A percentile compares a stretch with the other conserved stretches of the same genome.
Evolutionary conservation across 2,797 vertebrate species (phyloP).

Genomic region (Sebastes taczanowskii): DNA sequence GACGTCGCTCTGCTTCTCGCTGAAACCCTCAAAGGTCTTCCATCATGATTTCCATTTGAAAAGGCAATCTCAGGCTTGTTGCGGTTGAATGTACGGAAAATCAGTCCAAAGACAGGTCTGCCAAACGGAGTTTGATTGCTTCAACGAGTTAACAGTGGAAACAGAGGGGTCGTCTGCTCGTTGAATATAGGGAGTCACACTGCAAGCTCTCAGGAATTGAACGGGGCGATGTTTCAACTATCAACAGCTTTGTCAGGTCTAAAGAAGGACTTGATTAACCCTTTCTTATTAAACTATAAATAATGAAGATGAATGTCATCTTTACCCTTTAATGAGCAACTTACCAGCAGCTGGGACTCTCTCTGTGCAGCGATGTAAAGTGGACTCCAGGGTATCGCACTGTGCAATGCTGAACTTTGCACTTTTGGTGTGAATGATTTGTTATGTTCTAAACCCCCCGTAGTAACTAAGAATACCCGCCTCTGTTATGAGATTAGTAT

Average conservation of each 20-base stretch:
- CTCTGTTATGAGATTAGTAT: not conserved
- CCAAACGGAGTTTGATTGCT: not conserved
- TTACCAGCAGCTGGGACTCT: not conserved
- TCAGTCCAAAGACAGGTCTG: constrained; percentile 12
- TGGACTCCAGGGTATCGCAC: not conserved
- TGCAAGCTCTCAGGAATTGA: not conserved
- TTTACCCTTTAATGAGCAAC: not conserved
- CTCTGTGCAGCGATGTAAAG: not conserved
- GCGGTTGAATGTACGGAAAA: constrained; percentile 17
- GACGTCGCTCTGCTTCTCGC: not conserved
- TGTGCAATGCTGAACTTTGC: not conserved
- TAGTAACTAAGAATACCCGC: not conserved
- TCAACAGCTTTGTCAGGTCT: not conserved
- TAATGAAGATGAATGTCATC: not conserved
- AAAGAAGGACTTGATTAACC: not conserved
- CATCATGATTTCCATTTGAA: constrained; percentile 51
- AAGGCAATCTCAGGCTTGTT: constrained; percentile 36
- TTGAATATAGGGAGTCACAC: not conserved
- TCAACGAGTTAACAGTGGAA: not conserved
- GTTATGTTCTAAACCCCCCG: not conserved
- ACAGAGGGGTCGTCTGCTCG: not conserved
- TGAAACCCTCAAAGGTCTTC: constrained; percentile 24
- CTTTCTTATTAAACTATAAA: not conserved
- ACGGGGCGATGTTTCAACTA: not conserved
- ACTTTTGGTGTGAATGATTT: not conserved